Evolutionary conservation across 2,888 invertebrate genomes (phyloP), one percentile per base, ranked within the genome.

Genomic region (Hydrotaea diabolus): DNA sequence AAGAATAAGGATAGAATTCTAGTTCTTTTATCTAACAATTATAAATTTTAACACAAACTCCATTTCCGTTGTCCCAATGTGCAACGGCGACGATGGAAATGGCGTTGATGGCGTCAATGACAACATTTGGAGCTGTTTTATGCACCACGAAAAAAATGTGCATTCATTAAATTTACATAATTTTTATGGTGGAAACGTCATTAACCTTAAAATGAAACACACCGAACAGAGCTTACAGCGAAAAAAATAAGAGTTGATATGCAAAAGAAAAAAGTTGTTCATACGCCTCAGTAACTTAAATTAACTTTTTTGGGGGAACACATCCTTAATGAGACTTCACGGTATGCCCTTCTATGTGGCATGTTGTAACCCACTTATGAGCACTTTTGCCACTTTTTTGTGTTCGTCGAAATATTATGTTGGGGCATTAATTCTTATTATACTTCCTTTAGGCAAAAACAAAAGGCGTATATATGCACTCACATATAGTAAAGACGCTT

Each of bases 231-330:
- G 1, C 66, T n/a, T n/a, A 39, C n/a, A 4, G n/a, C 2, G n/a
- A 49, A 49, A 31, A 31, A 31, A 43, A 15, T 7, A 43, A 57
- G 19, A 26, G 62, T 62, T 62, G n/a, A 31, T n/a, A 31, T 62
- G 62, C 31, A 8, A 9, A 26, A 43, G 23, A 81, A 80, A 83
- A 81, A 80, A 72, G 86, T 86, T 86, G 72, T 84, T 81, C 87
- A 85, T 86, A 87, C 86, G 86, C 80, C 83, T 79, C 77, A 88
- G 87, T 88, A 86, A 86, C 86, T 89, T 87, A 87, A 88, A 88
- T 87, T 88, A 88, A 88, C 88, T 87, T 87, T 88, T 87, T 85
- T 87, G 81, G 85, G 86, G 75, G 83, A 84, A 72, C 75, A 84
- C 79, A 77, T 71, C 79, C 82, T 74, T 82, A 77, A 79, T 83